A percentile compares a stretch with the other conserved stretches of the same genome.
Evolutionary conservation across 2,888 invertebrate genomes (phyloP).

Genomic region (Fragum whitleyi): DNA sequence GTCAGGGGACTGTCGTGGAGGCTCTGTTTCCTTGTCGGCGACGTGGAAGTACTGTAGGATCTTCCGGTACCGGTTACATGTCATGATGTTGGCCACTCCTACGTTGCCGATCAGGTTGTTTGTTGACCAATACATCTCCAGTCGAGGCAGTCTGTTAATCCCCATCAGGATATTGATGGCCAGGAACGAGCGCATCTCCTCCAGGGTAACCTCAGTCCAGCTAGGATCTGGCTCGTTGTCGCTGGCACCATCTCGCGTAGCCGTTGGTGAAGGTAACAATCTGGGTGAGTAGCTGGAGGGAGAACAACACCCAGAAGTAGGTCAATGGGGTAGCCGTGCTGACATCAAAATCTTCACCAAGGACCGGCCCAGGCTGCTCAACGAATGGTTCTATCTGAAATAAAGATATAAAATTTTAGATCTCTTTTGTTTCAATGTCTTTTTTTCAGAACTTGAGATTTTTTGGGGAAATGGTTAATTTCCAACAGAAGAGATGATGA

Average conservation of each 20-base stretch:
- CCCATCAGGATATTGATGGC: constrained; percentile 50
- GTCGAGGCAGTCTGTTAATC: constrained; percentile 28
- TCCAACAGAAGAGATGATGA: no score
- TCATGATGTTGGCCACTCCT: background rate
- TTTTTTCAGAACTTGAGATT: no score
- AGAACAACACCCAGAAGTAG: constrained; percentile 40
- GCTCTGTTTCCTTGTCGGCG: background rate
- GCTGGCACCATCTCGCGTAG: constrained; percentile 26
- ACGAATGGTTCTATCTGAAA: no score
- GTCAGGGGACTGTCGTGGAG: background rate
- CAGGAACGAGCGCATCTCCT: constrained; percentile 32
- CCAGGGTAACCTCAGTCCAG: background rate
- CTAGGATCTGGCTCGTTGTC: background rate
- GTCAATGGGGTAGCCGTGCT: constrained; percentile 20
- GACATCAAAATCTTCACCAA: constrained; percentile 33
- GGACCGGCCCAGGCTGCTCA: constrained; percentile 33
- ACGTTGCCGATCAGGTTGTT: background rate
- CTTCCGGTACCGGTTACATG: background rate
- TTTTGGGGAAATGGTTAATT: no score
- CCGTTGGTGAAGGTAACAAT: constrained; percentile 22
- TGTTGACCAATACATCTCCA: constrained; percentile 41
- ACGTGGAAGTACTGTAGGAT: constrained; percentile 6
- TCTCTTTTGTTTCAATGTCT: no score
- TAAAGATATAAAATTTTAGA: no score
- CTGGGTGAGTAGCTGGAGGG: background rate